Conservation (phyloP, 1,140 invertebrate species). For the Apis dorsata region DNA sequence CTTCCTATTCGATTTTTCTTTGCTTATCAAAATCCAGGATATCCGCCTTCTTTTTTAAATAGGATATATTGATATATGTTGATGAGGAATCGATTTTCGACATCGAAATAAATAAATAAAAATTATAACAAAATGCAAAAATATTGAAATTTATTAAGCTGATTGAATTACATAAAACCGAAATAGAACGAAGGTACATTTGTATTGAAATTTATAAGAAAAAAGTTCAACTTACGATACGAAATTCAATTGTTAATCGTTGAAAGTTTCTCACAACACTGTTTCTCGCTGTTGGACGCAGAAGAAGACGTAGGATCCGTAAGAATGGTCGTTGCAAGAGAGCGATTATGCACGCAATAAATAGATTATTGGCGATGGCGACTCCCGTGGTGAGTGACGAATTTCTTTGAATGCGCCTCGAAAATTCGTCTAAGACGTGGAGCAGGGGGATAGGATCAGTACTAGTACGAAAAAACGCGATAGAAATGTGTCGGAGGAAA, state of each 20-base stretch:
- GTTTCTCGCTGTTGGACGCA: neutral
- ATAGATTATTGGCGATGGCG: slow-evolving; percentile 73
- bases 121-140: too few relatives aligned
- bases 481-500: slow-evolving; percentile 7
- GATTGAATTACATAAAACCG: too few relatives aligned
- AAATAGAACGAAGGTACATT: too few relatives aligned
- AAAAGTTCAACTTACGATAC: neutral
- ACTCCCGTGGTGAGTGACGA: slow-evolving; percentile 69
- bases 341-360: slow-evolving; percentile 76
- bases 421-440: slow-evolving; percentile 55
- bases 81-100: too few relatives aligned
- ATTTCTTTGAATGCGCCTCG: slow-evolving; percentile 64
- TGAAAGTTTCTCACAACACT: too few relatives aligned
- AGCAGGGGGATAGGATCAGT: slow-evolving; percentile 28
- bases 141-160: too few relatives aligned
- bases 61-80: too few relatives aligned
- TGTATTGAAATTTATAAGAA: neutral
- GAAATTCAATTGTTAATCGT: neutral
- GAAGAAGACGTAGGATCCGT: neutral
- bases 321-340: slow-evolving; percentile 53
- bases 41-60: too few relatives aligned
- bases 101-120: too few relatives aligned
- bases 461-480: neutral
- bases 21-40: too few relatives aligned
- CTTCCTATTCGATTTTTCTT: too few relatives aligned